phyloP scores from a whole-genome alignment of 2,113 vertebrate genomes.

The Epinephelus cyanopodus region DNA sequence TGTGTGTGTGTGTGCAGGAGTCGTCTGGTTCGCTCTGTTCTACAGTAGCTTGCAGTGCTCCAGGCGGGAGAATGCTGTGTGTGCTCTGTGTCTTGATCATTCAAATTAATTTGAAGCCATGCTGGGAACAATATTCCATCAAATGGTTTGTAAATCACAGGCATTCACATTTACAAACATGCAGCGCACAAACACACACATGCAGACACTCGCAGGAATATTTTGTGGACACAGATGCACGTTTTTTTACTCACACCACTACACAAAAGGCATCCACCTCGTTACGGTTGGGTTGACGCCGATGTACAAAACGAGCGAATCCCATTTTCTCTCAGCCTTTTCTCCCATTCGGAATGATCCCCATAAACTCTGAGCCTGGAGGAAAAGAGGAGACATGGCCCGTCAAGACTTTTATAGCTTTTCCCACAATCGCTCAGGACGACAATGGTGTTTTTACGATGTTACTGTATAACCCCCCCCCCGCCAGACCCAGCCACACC shows the following conservation, averaged over 20 bases:
- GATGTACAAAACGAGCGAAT: slow-evolving; percentile 40
- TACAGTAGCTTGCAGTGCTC: slow-evolving; percentile 33
- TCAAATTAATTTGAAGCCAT: slow-evolving; percentile 74
- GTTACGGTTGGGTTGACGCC: slow-evolving; percentile 28
- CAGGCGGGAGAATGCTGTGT: slow-evolving; percentile 37
- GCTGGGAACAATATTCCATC: slow-evolving; percentile 75
- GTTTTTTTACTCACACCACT: slow-evolving; percentile 17
- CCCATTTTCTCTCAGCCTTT: slow-evolving; percentile 48
- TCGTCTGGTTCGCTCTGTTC: slow-evolving; percentile 16
- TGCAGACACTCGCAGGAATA: neutral
- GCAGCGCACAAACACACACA: neutral
- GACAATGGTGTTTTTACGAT: slow-evolving; percentile 68
- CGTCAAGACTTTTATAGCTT: slow-evolving; percentile 55
- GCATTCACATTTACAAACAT: slow-evolving; percentile 13
- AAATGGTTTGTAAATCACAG: slow-evolving; percentile 69
- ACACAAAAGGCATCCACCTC: slow-evolving; percentile 10
- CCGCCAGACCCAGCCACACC: neutral
- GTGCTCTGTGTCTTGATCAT: slow-evolving; percentile 65
- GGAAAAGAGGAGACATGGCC: slow-evolving; percentile 52
- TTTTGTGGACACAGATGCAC: neutral
- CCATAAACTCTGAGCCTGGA: slow-evolving; percentile 53
- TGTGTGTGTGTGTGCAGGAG: slow-evolving; percentile 6
- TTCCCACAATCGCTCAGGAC: slow-evolving; percentile 50
- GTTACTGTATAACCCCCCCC: slow-evolving; percentile 40
- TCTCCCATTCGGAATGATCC: slow-evolving; percentile 21